Evolutionary conservation across 2,888 invertebrate genomes (phyloP).

Genomic region (Busseola fusca): DNA sequence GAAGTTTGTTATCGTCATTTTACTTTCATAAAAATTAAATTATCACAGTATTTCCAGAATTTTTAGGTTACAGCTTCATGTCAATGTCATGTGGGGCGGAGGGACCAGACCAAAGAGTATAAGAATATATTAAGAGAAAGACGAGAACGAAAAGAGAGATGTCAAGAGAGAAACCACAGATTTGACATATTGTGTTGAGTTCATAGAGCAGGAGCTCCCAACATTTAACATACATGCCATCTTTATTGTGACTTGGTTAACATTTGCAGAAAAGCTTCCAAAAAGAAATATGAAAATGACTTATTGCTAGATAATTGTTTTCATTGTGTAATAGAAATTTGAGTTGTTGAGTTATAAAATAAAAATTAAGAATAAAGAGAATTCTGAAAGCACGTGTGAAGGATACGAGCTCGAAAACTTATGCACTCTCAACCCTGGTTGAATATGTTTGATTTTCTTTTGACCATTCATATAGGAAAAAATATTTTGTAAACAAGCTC

Average conservation of each 20-base stretch:
- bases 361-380: background rate
- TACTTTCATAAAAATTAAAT: conserved; percentile 61
- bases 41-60: conserved; percentile 68
- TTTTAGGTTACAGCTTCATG: conserved; percentile 69
- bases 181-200: background rate
- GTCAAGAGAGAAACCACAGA: conserved; percentile 15
- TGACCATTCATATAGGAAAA: background rate
- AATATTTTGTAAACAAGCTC: background rate
- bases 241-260: too few species aligned
- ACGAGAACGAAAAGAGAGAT: background rate
- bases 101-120: background rate
- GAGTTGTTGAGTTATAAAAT: background rate
- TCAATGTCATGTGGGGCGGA: conserved; percentile 55
- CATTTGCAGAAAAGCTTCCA: background rate
- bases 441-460: background rate
- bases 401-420: background rate
- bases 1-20: conserved; percentile 81
- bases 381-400: background rate
- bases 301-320: too few species aligned
- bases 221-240: background rate
- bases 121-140: too few species aligned
- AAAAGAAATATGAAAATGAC: too few species aligned
- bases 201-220: background rate
- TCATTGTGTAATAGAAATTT: background rate
- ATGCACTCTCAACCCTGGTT: background rate